These are phyloP conservation scores for Amphilophus citrinellus DNA, from an alignment of 2,113 vertebrate species.

Conservation along the genomic window DNA sequence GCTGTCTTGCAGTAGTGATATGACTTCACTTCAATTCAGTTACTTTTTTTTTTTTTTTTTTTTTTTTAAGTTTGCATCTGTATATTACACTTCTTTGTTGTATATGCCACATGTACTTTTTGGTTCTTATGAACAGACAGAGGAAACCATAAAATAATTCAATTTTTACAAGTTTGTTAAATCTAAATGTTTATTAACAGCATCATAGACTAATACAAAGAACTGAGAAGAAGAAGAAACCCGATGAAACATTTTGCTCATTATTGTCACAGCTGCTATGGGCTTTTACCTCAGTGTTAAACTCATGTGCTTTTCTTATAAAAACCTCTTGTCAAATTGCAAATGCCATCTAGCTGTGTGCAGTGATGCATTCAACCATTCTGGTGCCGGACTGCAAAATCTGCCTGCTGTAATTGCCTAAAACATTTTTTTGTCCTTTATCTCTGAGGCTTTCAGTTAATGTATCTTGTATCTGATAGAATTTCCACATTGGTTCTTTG, in stretches of 20 bases:
- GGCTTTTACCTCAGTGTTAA: constrained; percentile 31
- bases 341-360: constrained; percentile 50
- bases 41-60: background rate
- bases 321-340: constrained; percentile 51
- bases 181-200: background rate
- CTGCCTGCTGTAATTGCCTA: constrained; percentile 58
- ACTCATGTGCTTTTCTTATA: constrained; percentile 22
- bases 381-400: constrained; percentile 42
- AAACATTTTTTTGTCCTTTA: constrained; percentile 39
- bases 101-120: background rate
- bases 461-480: constrained; percentile 51
- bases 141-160: background rate
- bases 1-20: background rate
- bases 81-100: background rate
- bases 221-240: background rate
- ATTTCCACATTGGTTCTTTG: constrained; percentile 45
- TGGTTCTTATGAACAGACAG: background rate
- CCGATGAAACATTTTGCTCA: background rate
- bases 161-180: background rate
- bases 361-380: constrained; percentile 57
- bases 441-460: constrained; percentile 51
- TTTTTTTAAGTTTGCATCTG: too few species aligned
- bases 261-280: constrained; percentile 28
- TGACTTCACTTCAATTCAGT: background rate
- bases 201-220: background rate